phyloP scores from a whole-genome alignment of 2,888 invertebrate species.

The Dione vanillae region DNA sequence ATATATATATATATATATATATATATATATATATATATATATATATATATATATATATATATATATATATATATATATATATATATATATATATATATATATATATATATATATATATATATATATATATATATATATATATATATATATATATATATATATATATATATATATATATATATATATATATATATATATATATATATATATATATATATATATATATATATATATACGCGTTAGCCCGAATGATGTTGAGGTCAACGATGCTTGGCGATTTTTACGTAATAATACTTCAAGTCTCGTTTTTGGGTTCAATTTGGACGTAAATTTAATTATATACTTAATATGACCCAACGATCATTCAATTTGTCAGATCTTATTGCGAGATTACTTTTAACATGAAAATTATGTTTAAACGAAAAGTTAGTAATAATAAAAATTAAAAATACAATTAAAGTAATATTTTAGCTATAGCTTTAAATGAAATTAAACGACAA shows the following conservation, averaged over 20 bases:
- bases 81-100: too few relatives aligned
- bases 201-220: too few relatives aligned
- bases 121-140: too few relatives aligned
- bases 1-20: too few relatives aligned
- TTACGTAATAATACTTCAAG: slow-evolving; percentile 15
- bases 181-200: too few relatives aligned
- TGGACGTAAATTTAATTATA: slow-evolving; percentile 26
- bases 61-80: too few relatives aligned
- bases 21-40: too few relatives aligned
- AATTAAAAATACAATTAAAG: too few relatives aligned
- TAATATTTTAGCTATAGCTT: neutral
- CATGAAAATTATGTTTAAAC: neutral
- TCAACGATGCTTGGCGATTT: slow-evolving; percentile 11
- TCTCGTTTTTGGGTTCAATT: slow-evolving; percentile 11
- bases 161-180: too few relatives aligned
- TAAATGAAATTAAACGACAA: neutral
- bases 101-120: too few relatives aligned
- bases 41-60: neutral
- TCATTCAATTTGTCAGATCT: slow-evolving; percentile 15
- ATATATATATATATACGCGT: neutral
- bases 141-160: too few relatives aligned
- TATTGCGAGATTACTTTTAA: neutral
- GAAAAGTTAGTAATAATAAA: too few relatives aligned
- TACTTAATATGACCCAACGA: slow-evolving; percentile 18
- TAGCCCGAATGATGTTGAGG: neutral